Percentiles rank a stretch among this genome's conserved stretches.
These are phyloP conservation scores for Piprites chloris DNA, from an alignment of 2,113 vertebrate species.

Conservation along the genomic window DNA sequence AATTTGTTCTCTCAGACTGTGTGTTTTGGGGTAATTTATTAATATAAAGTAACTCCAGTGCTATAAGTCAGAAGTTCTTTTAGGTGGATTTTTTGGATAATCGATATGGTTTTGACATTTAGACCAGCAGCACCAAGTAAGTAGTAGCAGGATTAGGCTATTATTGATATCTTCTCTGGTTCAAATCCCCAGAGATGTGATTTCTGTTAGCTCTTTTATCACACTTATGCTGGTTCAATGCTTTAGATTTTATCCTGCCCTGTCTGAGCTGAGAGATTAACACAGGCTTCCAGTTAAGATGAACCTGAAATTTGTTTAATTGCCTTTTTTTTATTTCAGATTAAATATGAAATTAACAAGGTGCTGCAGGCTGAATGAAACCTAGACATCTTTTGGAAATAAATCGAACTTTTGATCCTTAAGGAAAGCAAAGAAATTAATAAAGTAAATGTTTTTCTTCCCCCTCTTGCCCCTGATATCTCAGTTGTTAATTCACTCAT, in stretches of 20 bases:
- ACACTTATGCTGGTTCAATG: not conserved
- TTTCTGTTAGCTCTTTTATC: not conserved
- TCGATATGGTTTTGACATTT: not conserved
- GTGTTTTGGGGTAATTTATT: not conserved
- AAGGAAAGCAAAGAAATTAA: not conserved
- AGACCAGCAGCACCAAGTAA: not conserved
- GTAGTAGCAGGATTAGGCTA: not conserved
- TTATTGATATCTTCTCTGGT: not conserved
- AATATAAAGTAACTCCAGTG: not conserved
- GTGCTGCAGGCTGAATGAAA: not conserved
- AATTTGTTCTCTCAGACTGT: not conserved
- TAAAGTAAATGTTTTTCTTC: not conserved
- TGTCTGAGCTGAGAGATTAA: not conserved
- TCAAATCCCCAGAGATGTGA: not conserved
- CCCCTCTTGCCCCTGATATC: rapidly evolving
- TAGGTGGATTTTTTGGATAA: not conserved
- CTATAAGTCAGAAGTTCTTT: not conserved
- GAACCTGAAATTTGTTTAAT: not conserved
- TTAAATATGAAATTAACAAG: not conserved
- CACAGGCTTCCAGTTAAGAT: not conserved
- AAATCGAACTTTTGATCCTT: not conserved
- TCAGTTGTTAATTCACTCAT: not conserved
- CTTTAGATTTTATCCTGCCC: not conserved
- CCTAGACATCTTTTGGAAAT: not conserved
- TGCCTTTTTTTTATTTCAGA: not conserved